These are phyloP conservation scores for Itoplectis maculator DNA, from an alignment of 2,888 invertebrate species.

Conservation along the genomic window DNA sequence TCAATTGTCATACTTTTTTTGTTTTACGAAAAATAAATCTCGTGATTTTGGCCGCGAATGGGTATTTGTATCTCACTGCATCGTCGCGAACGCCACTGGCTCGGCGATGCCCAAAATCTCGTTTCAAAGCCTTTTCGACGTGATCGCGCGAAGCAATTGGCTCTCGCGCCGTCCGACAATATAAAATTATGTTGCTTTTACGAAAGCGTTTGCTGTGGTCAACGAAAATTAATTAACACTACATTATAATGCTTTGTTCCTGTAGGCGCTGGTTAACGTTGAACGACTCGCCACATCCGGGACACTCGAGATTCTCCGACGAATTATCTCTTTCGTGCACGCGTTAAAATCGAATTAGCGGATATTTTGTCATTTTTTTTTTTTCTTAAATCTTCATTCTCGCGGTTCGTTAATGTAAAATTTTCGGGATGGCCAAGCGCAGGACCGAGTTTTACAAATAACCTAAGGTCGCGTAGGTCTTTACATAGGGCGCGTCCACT, in stretches of 20 bases:
- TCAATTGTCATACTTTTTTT: neutral
- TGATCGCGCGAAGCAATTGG: neutral
- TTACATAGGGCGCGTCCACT: slow-evolving; percentile 95
- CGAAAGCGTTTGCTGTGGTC: neutral
- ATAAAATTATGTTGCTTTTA: neutral
- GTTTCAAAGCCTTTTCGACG: slow-evolving; percentile 28
- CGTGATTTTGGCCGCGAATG: neutral
- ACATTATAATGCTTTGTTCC: slow-evolving; percentile 14
- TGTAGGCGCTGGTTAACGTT: slow-evolving; percentile 38
- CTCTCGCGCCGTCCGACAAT: neutral
- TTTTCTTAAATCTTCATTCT: too few relatives aligned
- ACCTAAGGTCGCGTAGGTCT: slow-evolving; percentile 97
- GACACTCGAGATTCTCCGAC: slow-evolving; percentile 73
- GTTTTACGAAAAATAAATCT: slow-evolving; percentile 23
- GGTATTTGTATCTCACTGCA: neutral
- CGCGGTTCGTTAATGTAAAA: slow-evolving; percentile 60
- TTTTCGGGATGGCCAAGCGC: slow-evolving; percentile 32
- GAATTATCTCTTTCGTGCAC: slow-evolving; percentile 56
- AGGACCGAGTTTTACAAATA: slow-evolving; percentile 90
- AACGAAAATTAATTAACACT: slow-evolving; percentile 31
- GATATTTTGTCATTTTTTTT: slow-evolving; percentile 67
- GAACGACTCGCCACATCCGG: slow-evolving; percentile 55
- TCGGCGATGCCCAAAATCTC: slow-evolving; percentile 43
- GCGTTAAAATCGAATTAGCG: slow-evolving; percentile 74
- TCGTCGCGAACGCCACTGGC: neutral